A percentile compares a stretch with the other conserved stretches of the same genome.
These are phyloP conservation scores for Marmota monax DNA, from an alignment of 2,113 vertebrate species.

Conservation along the genomic window DNA sequence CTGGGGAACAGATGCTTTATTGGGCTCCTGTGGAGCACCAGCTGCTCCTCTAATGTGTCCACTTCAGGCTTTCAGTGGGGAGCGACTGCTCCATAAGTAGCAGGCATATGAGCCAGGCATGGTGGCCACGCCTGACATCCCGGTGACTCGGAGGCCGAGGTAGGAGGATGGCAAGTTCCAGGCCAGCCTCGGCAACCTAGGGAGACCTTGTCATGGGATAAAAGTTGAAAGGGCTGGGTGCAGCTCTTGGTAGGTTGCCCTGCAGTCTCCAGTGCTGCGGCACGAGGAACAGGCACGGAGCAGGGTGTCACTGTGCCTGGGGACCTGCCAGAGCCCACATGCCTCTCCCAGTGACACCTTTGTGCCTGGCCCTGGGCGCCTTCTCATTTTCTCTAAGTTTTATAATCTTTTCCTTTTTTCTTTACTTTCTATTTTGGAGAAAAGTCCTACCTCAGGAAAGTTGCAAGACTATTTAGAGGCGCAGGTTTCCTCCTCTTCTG, in stretches of 20 bases:
- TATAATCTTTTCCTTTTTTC: background rate
- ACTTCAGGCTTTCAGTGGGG: constrained; percentile 85
- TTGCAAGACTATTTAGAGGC: background rate
- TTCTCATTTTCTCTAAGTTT: background rate
- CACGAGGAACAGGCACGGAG: background rate
- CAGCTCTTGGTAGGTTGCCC: no score
- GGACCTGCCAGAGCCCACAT: background rate
- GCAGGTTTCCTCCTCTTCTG: background rate
- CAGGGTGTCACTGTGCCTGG: no score
- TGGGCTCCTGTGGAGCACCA: constrained; percentile 85
- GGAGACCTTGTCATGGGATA: no score
- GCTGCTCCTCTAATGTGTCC: constrained; percentile 86
- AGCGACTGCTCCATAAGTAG: constrained; percentile 81
- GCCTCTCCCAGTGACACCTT: background rate
- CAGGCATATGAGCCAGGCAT: constrained; percentile 62
- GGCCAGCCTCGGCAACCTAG: no score
- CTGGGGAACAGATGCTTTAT: constrained; percentile 85
- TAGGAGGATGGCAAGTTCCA: no score
- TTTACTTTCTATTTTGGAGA: background rate
- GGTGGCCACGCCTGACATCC: no score
- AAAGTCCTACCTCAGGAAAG: background rate
- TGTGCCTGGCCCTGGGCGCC: background rate
- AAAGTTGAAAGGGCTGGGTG: no score
- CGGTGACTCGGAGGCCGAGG: no score
- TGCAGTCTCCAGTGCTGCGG: no score